Evolutionary conservation across 2,888 invertebrate species (phyloP).

Genomic region (Plagodis pulveraria): DNA sequence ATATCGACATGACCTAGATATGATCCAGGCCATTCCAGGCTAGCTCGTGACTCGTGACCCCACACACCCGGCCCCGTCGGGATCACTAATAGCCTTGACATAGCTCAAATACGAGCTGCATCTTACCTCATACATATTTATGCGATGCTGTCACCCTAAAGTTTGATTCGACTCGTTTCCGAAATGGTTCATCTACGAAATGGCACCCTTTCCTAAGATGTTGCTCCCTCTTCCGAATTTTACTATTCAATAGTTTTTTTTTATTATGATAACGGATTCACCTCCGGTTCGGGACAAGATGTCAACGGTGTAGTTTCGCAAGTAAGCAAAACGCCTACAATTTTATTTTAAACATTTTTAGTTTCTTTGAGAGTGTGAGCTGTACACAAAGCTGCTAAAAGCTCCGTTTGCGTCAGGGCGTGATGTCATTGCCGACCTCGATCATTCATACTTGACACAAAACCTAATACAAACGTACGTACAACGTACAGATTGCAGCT

Average conservation of each 20-base stretch:
- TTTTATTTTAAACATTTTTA: neutral
- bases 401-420: slow-evolving; percentile 18
- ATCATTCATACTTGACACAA: slow-evolving; percentile 17
- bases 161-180: slow-evolving; percentile 1
- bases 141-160: slow-evolving; percentile 17
- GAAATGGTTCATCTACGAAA: slow-evolving; percentile 2
- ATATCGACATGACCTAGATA: slow-evolving; percentile 52
- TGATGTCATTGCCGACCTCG: slow-evolving; percentile 33
- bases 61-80: slow-evolving; percentile 29
- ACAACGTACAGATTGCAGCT: slow-evolving; percentile 20
- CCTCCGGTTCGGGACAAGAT: neutral
- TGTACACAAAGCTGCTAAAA: slow-evolving; percentile 15
- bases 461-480: slow-evolving; percentile 10
- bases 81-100: slow-evolving; percentile 31
- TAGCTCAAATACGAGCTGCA: slow-evolving; percentile 13
- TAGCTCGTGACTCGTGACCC: slow-evolving; percentile 33
- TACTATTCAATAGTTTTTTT: slow-evolving; percentile 15
- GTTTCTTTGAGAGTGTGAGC: slow-evolving; percentile 3
- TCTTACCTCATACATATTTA: slow-evolving; percentile 25
- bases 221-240: slow-evolving; percentile 5
- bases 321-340: neutral
- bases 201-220: neutral
- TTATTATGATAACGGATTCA: slow-evolving; percentile 7
- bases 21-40: slow-evolving; percentile 32
- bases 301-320: neutral